phyloP scores from a whole-genome alignment of 2,888 invertebrate genomes.

The Drosophila phalerata region DNA sequence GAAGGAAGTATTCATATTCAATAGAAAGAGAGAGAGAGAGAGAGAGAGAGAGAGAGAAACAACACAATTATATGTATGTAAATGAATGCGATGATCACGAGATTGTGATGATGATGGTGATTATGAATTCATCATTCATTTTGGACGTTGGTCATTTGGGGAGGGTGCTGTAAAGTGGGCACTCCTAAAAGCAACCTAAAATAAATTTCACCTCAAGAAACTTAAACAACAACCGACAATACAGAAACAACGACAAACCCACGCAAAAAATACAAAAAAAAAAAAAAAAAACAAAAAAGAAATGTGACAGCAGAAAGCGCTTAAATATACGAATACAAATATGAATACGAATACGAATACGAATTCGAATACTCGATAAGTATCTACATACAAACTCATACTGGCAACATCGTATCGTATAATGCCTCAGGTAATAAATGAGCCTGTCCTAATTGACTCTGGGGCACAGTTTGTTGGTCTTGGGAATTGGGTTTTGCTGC shows the following conservation, averaged over 20 bases:
- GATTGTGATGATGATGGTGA: constrained; percentile 22
- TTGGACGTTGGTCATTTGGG: constrained; percentile 22
- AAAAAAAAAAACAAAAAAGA: constrained; percentile 41
- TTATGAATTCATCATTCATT: constrained; percentile 44
- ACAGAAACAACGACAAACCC: constrained; percentile 31
- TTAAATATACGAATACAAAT: constrained; percentile 33
- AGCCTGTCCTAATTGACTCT: constrained; percentile 50
- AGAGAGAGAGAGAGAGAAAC: not conserved
- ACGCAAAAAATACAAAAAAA: constrained; percentile 45
- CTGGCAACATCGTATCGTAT: constrained; percentile 1
- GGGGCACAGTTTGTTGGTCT: constrained; percentile 33
- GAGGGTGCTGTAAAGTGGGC: constrained; percentile 35
- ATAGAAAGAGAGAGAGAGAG: not conserved
- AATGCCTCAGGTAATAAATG: constrained; percentile 35
- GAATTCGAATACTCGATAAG: constrained; percentile 28
- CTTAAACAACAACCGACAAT: constrained; percentile 33
- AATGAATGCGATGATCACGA: constrained; percentile 34
- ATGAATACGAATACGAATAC: constrained; percentile 26
- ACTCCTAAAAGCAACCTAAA: constrained; percentile 57
- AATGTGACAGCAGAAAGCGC: constrained; percentile 72
- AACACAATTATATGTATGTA: constrained; percentile 17
- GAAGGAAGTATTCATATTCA: constrained; percentile 46
- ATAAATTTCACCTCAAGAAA: constrained; percentile 72
- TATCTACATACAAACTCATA: constrained; percentile 6
- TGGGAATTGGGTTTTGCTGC: constrained; percentile 25